Percentiles rank a stretch among this genome's conserved stretches.
phyloP scores from a whole-genome alignment of 2,113 vertebrate genomes.

The Neotoma lepida region DNA sequence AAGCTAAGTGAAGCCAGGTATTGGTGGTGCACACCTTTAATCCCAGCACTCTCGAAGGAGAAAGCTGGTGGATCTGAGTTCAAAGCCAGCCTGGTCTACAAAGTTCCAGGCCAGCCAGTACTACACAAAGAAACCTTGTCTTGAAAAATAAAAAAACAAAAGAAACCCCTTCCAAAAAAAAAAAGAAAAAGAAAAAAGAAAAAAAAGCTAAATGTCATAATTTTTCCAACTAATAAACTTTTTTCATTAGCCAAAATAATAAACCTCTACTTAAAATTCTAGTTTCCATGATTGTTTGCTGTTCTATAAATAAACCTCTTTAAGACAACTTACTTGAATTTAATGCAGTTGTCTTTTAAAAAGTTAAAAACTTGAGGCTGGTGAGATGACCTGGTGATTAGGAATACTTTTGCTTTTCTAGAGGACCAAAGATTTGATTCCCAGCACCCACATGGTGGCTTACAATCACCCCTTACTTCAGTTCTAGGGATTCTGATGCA shows the following conservation, averaged over 20 bases:
- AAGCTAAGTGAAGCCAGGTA: background rate
- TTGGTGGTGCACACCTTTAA: background rate
- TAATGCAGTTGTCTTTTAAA: background rate
- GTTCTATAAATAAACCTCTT: background rate
- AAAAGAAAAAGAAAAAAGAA: background rate
- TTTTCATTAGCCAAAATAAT: constrained; percentile 9
- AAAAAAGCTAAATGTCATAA: background rate
- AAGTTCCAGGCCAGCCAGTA: background rate
- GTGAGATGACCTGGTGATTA: background rate
- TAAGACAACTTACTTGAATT: background rate
- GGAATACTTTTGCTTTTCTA: background rate
- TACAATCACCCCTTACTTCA: background rate
- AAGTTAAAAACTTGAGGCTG: background rate
- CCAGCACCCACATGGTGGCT: background rate
- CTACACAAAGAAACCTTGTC: background rate
- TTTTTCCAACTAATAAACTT: constrained; percentile 2
- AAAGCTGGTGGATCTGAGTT: background rate
- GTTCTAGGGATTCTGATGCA: background rate
- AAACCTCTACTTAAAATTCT: background rate
- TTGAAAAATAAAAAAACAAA: background rate
- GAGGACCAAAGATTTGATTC: background rate
- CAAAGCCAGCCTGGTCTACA: background rate
- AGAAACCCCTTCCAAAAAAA: background rate
- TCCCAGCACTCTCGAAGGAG: background rate
- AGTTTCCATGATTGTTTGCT: background rate